Percentiles rank a stretch among this genome's conserved stretches.
Conservation (phyloP, 2,797 vertebrate genomes). For the Limosa lapponica region DNA sequence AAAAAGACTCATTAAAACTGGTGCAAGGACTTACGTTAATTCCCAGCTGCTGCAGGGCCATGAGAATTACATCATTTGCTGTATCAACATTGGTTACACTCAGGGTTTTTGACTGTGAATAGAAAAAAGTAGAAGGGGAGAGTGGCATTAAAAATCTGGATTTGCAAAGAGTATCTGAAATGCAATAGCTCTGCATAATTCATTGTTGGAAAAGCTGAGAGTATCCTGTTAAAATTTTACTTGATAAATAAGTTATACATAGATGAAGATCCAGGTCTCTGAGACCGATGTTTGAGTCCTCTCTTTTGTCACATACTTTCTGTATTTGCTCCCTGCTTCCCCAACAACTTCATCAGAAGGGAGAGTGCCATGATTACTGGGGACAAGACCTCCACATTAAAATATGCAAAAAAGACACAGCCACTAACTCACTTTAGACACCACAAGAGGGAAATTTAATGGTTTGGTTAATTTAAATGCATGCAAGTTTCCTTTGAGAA, state of each 20-base stretch:
- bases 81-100: conserved; percentile 88
- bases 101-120: conserved; percentile 90
- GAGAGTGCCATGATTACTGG: not conserved
- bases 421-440: not conserved
- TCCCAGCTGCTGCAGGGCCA: conserved; percentile 90
- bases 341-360: not conserved
- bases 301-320: not conserved
- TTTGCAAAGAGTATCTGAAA: conserved; percentile 21
- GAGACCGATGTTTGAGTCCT: not conserved
- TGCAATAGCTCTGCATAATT: not conserved
- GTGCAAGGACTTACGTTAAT: conserved; percentile 85
- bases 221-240: not conserved
- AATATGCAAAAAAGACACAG: not conserved
- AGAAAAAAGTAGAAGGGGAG: conserved; percentile 36
- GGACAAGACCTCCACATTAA: not conserved
- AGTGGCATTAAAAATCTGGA: not conserved
- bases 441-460: not conserved
- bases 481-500: not conserved
- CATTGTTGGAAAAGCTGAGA: not conserved
- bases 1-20: conserved; percentile 13
- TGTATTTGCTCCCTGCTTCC: not conserved
- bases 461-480: not conserved
- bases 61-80: conserved; percentile 87
- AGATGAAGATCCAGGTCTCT: not conserved
- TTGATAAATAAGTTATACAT: not conserved